phyloP scores from a whole-genome alignment of 2,888 invertebrate genomes.

The Marronus borbonicus region DNA sequence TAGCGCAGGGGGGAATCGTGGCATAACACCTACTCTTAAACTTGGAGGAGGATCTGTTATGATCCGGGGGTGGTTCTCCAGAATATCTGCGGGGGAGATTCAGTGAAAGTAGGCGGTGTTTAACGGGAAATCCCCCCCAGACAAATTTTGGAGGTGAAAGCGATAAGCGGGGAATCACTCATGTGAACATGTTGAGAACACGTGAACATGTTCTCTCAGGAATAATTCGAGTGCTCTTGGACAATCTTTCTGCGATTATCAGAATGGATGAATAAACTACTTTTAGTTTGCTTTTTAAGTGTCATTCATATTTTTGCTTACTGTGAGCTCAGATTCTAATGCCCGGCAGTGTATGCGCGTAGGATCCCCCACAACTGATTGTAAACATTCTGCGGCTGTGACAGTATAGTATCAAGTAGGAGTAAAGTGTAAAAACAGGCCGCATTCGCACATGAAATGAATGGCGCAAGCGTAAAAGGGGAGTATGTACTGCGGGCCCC shows the following conservation, averaged over 20 bases:
- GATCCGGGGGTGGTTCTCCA: not conserved
- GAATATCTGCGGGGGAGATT: not conserved
- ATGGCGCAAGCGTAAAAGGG: slow-evolving; percentile 68
- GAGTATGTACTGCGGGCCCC: slow-evolving; percentile 64
- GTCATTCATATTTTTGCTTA: too few species aligned
- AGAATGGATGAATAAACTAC: too few species aligned
- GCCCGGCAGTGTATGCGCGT: not conserved
- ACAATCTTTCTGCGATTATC: too few species aligned
- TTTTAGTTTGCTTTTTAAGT: too few species aligned
- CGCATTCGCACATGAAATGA: slow-evolving; percentile 60
- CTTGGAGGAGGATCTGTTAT: not conserved
- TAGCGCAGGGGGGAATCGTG: too few species aligned
- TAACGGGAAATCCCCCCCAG: not conserved
- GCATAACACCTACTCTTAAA: not conserved
- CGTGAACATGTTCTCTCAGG: not conserved
- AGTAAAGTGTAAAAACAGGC: slow-evolving; percentile 41
- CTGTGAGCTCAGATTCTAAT: too few species aligned
- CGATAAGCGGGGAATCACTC: slow-evolving; percentile 2
- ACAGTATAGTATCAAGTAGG: slow-evolving; percentile 38
- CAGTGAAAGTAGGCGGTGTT: too few species aligned
- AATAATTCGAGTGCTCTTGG: too few species aligned
- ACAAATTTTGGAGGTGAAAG: not conserved
- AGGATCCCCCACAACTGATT: slow-evolving; percentile 36
- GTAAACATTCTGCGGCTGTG: slow-evolving; percentile 49
- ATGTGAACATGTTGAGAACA: not conserved